A percentile compares a stretch with the other conserved stretches of the same genome.
phyloP scores from a whole-genome alignment of 1,140 invertebrate species.

The Platyscapa corneri region DNA sequence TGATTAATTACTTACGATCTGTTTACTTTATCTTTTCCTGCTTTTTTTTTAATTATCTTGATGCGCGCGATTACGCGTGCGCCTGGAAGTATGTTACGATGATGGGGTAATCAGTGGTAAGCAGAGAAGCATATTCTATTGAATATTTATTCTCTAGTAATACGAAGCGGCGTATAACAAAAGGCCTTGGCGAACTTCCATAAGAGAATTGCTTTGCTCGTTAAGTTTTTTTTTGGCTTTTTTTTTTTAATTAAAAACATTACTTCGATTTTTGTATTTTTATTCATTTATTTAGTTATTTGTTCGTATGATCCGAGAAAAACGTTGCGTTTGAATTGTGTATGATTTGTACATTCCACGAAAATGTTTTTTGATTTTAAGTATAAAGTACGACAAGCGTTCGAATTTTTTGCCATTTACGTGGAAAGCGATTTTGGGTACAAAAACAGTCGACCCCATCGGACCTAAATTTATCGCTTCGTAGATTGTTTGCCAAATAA shows the following conservation, averaged over 20 bases:
- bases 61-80: conserved; percentile 21
- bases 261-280: background rate
- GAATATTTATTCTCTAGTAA: background rate
- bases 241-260: background rate
- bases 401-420: too few relatives aligned
- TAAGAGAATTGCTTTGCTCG: conserved; percentile 16
- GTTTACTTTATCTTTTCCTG: background rate
- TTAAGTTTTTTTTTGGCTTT: background rate
- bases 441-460: too few relatives aligned
- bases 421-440: too few relatives aligned
- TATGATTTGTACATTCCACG: background rate
- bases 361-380: too few relatives aligned
- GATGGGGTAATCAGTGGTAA: conserved; percentile 14
- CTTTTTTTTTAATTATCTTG: background rate
- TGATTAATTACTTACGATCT: background rate
- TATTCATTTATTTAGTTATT: background rate
- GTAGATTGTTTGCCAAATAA: too few relatives aligned
- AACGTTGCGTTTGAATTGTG: conserved; percentile 22
- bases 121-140: background rate
- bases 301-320: background rate
- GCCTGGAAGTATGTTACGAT: background rate
- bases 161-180: background rate
- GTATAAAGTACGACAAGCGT: too few relatives aligned
- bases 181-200: conserved; percentile 37
- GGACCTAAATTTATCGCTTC: too few relatives aligned